Conservation (phyloP, 2,888 invertebrate genomes). For the Melikaiella ostensackeni region DNA sequence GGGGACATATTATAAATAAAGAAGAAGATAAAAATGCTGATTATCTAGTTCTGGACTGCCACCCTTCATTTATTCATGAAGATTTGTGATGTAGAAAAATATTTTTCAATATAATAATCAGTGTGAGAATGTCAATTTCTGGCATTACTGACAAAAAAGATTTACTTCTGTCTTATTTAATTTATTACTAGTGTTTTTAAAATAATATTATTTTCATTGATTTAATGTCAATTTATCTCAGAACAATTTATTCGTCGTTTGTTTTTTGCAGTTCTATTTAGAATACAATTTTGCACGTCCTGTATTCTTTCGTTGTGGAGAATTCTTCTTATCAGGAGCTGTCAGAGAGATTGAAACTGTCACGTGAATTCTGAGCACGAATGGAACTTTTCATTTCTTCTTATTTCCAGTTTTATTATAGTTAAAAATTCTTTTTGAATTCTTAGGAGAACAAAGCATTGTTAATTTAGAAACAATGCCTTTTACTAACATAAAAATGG, state of each 20-base stretch:
- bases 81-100: too few relatives aligned
- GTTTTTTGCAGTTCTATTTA: background rate
- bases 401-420: conserved; percentile 4
- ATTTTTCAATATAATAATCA: too few relatives aligned
- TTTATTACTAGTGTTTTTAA: background rate
- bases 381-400: conserved; percentile 25
- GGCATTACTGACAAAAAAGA: too few relatives aligned
- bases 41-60: too few relatives aligned
- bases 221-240: background rate
- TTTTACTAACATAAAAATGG: too few relatives aligned
- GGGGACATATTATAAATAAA: too few relatives aligned
- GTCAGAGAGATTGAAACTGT: conserved; percentile 38
- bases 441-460: background rate
- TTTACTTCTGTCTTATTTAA: background rate
- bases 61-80: too few relatives aligned
- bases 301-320: conserved; percentile 19
- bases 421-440: conserved; percentile 7
- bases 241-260: background rate
- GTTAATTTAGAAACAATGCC: too few relatives aligned
- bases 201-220: background rate
- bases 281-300: conserved; percentile 23
- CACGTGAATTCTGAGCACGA: conserved; percentile 30
- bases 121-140: too few relatives aligned
- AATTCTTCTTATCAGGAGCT: conserved; percentile 36
- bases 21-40: too few relatives aligned